A percentile compares a stretch with the other conserved stretches of the same genome.
phyloP scores from a whole-genome alignment of 2,113 vertebrate genomes.

The Pterocles gutturalis region DNA sequence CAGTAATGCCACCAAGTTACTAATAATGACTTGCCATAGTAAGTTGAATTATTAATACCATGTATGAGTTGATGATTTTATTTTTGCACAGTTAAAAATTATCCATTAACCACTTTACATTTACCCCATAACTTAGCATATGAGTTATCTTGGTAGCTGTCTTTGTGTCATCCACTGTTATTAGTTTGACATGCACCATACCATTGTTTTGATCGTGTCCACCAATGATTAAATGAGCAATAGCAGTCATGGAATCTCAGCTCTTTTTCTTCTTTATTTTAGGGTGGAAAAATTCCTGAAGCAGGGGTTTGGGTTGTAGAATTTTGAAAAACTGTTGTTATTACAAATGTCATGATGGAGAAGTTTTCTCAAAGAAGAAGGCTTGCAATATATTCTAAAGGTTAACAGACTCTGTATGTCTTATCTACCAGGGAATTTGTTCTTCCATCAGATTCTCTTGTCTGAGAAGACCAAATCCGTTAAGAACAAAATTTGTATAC shows the following conservation, averaged over 20 bases:
- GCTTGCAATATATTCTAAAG: not conserved
- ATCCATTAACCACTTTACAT: not conserved
- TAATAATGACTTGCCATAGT: constrained; percentile 22
- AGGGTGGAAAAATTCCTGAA: not conserved
- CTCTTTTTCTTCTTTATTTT: not conserved
- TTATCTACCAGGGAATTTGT: not conserved
- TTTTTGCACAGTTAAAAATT: not conserved
- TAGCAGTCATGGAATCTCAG: not conserved
- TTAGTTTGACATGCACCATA: not conserved
- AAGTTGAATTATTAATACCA: constrained; percentile 39
- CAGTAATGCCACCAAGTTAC: constrained; percentile 43
- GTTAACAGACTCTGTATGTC: not conserved
- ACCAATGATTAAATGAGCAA: not conserved
- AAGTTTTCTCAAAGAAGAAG: not conserved
- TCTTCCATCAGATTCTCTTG: not conserved
- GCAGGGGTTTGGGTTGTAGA: not conserved
- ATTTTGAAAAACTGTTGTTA: not conserved
- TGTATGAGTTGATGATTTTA: not conserved
- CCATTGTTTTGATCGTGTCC: not conserved
- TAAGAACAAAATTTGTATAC: not conserved
- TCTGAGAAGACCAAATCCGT: not conserved
- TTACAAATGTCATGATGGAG: not conserved
- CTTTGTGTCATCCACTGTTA: not conserved
- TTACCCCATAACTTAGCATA: constrained; percentile 22
- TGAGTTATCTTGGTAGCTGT: not conserved